phyloP scores from a whole-genome alignment of 2,797 vertebrate species.

The Esox lucius region DNA sequence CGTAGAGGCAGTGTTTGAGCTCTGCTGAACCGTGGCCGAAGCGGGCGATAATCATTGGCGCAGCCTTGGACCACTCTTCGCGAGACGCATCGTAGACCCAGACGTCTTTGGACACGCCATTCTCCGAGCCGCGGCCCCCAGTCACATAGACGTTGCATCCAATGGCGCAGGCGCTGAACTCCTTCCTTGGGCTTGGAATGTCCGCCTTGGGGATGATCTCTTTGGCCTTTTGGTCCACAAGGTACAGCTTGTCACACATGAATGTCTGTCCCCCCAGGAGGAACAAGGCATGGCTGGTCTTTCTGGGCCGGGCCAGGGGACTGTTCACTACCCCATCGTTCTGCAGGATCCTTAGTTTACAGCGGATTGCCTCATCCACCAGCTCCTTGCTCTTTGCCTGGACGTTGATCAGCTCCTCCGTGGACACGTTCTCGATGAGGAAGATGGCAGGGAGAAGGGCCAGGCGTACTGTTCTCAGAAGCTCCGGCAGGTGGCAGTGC shows the following conservation, averaged over 20 bases:
- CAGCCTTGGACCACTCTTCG: slow-evolving; percentile 88
- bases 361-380: slow-evolving; percentile 85
- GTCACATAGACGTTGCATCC: slow-evolving; percentile 90
- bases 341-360: slow-evolving; percentile 87
- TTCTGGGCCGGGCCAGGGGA: slow-evolving; percentile 83
- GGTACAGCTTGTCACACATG: slow-evolving; percentile 88
- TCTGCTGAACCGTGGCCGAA: slow-evolving; percentile 87
- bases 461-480: slow-evolving; percentile 82
- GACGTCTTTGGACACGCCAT: slow-evolving; percentile 86
- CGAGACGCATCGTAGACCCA: slow-evolving; percentile 89
- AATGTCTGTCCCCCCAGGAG: slow-evolving; percentile 87
- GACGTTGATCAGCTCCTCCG: slow-evolving; percentile 85
- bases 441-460: slow-evolving; percentile 87
- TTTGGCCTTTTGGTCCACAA: slow-evolving; percentile 88
- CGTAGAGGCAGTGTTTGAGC: slow-evolving; percentile 85
- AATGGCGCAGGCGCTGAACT: slow-evolving; percentile 88
- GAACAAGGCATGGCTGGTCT: slow-evolving; percentile 86
- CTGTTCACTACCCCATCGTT: slow-evolving; percentile 87
- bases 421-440: slow-evolving; percentile 88
- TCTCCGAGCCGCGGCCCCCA: slow-evolving; percentile 85
- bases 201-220: slow-evolving; percentile 89
- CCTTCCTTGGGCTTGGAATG: slow-evolving; percentile 86
- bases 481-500: slow-evolving; percentile 79
- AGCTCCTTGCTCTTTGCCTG: slow-evolving; percentile 86
- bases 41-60: slow-evolving; percentile 86